Evolutionary conservation across 2,113 vertebrate species (phyloP).

Genomic region (Xenopus laevis): DNA sequence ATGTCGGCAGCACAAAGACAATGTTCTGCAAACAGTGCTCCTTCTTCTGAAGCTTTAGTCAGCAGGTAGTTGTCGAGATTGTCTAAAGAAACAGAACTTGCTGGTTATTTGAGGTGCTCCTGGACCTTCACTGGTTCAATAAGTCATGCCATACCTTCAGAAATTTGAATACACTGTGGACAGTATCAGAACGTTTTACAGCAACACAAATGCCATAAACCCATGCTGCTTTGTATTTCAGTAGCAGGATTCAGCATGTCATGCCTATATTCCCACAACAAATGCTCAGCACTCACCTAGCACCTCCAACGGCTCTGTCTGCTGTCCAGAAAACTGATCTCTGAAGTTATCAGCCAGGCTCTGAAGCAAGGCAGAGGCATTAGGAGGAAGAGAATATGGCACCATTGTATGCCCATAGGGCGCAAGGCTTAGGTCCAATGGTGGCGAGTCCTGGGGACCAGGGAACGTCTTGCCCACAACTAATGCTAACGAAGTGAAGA

Average conservation of each 20-base stretch:
- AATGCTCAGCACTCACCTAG: conserved; percentile 65
- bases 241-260: neutral
- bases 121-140: too few species aligned
- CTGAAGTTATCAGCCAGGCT: conserved; percentile 64
- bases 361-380: conserved; percentile 53
- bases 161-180: too few species aligned
- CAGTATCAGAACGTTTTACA: too few species aligned
- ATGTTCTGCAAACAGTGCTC: conserved; percentile 83
- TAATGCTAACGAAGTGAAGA: conserved; percentile 83
- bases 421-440: conserved; percentile 70
- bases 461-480: conserved; percentile 81
- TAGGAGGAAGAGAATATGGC: conserved; percentile 66
- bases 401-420: conserved; percentile 79
- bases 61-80: conserved; percentile 86
- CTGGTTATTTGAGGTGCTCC: too few species aligned
- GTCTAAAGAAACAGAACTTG: conserved; percentile 51
- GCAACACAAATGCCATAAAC: too few species aligned
- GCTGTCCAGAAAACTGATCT: conserved; percentile 68
- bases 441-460: conserved; percentile 66
- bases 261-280: neutral
- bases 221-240: too few species aligned
- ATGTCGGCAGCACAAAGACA: conserved; percentile 81
- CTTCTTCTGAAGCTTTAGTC: conserved; percentile 72
- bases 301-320: conserved; percentile 67
- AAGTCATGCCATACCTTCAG: too few species aligned